Evolutionary conservation across 2,888 invertebrate genomes (phyloP).

Genomic region (Caenorhabditis becei): DNA sequence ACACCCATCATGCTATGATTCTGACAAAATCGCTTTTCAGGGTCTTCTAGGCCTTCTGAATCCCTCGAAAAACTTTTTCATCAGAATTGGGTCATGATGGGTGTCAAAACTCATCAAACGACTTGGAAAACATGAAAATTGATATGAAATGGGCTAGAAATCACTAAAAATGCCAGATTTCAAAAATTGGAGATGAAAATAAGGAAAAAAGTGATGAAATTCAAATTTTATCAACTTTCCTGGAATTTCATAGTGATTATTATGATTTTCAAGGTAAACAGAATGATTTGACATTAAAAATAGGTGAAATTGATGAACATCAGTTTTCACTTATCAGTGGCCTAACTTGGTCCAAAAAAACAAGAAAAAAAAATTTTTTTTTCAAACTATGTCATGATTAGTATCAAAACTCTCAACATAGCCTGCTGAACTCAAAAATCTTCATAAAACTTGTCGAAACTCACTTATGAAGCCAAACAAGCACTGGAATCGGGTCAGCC

Average conservation of each 20-base stretch:
- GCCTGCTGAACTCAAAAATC: not conserved
- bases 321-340: not conserved
- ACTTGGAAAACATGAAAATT: no score
- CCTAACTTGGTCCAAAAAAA: not conserved
- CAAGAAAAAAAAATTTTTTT: no score
- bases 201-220: no score
- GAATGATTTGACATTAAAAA: not conserved
- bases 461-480: conserved; percentile 77
- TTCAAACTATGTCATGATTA: conserved; percentile 9
- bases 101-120: not conserved
- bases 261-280: not conserved
- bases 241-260: not conserved
- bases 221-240: not conserved
- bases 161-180: no score
- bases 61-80: not conserved
- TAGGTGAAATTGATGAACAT: not conserved
- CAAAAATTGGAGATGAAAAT: no score
- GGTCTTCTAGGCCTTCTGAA: not conserved
- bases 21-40: not conserved
- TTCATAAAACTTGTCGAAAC: conserved; percentile 10
- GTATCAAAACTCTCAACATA: not conserved
- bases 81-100: not conserved
- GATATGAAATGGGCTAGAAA: no score
- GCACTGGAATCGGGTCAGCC: conserved; percentile 78
- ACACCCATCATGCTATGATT: not conserved